Percentiles rank a stretch among this genome's conserved stretches.
Conservation (phyloP, 2,888 invertebrate genomes). For the Micoletzkya japonica region DNA sequence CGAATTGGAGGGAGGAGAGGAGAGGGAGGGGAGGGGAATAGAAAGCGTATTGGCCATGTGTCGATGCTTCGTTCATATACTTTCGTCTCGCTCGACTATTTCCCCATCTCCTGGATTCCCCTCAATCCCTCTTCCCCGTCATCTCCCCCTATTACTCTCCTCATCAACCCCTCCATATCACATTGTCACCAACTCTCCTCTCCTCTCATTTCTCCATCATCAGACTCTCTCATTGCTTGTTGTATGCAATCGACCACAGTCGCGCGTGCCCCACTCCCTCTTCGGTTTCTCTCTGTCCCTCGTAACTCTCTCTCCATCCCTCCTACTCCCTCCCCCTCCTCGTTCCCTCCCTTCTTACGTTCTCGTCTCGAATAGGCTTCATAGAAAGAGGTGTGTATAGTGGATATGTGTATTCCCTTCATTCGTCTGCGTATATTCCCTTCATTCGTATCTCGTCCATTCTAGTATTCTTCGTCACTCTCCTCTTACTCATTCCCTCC, state of each 20-base stretch:
- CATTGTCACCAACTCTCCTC: background rate
- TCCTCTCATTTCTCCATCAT: slow-evolving; percentile 3
- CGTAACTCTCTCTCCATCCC: background rate
- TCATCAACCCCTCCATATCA: background rate
- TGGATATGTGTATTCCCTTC: too few relatives aligned
- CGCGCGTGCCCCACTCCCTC: background rate
- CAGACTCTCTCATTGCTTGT: background rate
- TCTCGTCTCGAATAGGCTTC: too few relatives aligned
- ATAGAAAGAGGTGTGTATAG: too few relatives aligned
- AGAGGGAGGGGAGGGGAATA: background rate
- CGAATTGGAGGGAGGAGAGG: background rate
- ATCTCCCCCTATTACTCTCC: slow-evolving; percentile 15
- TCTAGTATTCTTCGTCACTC: background rate
- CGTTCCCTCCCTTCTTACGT: too few relatives aligned
- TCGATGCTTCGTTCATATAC: too few relatives aligned
- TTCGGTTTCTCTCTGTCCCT: background rate
- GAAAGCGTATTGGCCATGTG: background rate
- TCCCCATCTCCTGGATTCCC: slow-evolving; percentile 13
- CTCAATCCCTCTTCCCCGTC: slow-evolving; percentile 18
- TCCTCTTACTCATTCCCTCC: background rate
- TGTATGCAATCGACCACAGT: background rate
- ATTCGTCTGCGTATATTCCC: too few relatives aligned
- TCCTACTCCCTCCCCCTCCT: background rate
- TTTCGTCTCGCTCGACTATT: too few relatives aligned
- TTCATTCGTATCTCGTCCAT: background rate